phyloP scores from a whole-genome alignment of 92 coral and sea anemone genomes.

The Bergia sp. region DNA sequence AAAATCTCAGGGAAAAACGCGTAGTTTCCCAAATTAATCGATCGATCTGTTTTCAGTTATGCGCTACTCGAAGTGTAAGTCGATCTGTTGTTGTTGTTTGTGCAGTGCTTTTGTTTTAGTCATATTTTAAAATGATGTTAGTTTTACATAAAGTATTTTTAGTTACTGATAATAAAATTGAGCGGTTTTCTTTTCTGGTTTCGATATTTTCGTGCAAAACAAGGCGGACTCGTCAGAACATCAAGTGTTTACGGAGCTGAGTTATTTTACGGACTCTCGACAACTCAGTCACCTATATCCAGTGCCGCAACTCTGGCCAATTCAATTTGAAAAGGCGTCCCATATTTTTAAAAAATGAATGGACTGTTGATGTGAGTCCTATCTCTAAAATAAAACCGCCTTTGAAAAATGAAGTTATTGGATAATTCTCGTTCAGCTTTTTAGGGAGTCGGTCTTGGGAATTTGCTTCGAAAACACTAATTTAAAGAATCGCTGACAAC shows the following conservation, averaged over 20 bases:
- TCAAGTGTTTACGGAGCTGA: slow-evolving; percentile 27
- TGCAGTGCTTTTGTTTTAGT: not conserved
- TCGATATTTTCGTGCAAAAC: slow-evolving; percentile 32
- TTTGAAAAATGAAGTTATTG: not conserved
- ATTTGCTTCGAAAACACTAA: not conserved
- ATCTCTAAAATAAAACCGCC: not conserved
- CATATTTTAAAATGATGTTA: not conserved
- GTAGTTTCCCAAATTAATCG: not conserved
- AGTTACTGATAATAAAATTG: not conserved
- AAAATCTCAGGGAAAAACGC: not conserved
- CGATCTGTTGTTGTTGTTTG: not conserved
- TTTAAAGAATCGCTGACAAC: no score
- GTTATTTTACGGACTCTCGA: slow-evolving; percentile 18
- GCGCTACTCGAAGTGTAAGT: not conserved
- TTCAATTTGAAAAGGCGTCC: no score
- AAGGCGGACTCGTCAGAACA: not conserved
- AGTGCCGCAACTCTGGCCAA: not conserved
- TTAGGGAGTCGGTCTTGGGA: not conserved
- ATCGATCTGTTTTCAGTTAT: slow-evolving; percentile 14
- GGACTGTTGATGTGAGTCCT: not conserved
- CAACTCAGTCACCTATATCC: slow-evolving; percentile 12
- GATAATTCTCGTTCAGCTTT: not conserved
- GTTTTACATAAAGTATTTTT: not conserved
- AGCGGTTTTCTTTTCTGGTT: not conserved
- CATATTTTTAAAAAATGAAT: not conserved